A percentile compares a stretch with the other conserved stretches of the same genome.
Evolutionary conservation across 1,140 invertebrate genomes (phyloP).

Genomic region (Metopolophium dirhodum): DNA sequence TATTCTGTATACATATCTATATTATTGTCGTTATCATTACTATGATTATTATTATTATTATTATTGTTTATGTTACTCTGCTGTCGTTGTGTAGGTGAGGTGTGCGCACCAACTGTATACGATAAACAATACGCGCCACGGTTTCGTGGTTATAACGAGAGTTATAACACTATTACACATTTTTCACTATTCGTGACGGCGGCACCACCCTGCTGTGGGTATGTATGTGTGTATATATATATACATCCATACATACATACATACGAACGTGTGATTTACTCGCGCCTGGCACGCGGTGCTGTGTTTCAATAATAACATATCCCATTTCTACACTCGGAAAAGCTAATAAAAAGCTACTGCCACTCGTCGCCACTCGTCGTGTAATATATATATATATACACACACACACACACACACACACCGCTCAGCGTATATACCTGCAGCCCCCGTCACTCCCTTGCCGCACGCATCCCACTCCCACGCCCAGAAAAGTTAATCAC

Average conservation of each 20-base stretch:
- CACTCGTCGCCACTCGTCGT: background rate
- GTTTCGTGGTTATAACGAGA: slow-evolving; percentile 34
- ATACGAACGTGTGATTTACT: slow-evolving; percentile 47
- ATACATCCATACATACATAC: background rate
- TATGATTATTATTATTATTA: background rate
- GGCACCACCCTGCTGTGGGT: slow-evolving; percentile 31
- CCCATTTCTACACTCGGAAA: slow-evolving; percentile 40
- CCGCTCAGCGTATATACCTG: background rate
- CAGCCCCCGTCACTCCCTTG: background rate
- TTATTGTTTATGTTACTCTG: background rate
- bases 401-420: background rate
- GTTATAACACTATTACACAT: slow-evolving; percentile 48
- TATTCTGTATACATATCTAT: background rate
- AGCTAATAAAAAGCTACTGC: slow-evolving; percentile 41
- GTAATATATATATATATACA: background rate
- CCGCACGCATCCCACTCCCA: background rate
- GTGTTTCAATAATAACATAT: slow-evolving; percentile 45
- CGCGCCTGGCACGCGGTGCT: slow-evolving; percentile 55
- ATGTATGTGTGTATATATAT: background rate
- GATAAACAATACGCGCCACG: background rate
- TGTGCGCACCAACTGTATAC: background rate
- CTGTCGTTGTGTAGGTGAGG: background rate
- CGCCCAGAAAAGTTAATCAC: slow-evolving; percentile 29
- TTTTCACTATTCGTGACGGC: slow-evolving; percentile 49
- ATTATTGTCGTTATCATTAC: background rate